A percentile compares a stretch with the other conserved stretches of the same genome.
phyloP scores from a whole-genome alignment of 37 sponge, comb jelly and placozoan genomes.

The Bolinopsis microptera region DNA sequence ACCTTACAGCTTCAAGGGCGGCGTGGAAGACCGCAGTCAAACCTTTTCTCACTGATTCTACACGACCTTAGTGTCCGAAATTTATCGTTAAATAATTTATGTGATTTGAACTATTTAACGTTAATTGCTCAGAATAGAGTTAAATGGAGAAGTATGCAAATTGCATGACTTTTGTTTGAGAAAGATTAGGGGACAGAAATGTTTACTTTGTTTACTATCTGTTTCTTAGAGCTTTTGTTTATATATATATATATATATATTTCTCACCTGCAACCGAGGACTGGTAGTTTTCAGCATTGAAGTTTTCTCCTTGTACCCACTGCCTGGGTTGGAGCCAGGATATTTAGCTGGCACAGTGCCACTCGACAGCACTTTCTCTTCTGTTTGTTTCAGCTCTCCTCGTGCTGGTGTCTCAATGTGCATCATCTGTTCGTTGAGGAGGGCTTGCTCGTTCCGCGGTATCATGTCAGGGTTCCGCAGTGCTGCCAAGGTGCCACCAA shows the following conservation, averaged over 20 bases:
- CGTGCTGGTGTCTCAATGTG: background rate
- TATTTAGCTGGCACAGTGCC: slow-evolving; percentile 49
- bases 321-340: background rate
- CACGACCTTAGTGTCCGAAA: too few relatives aligned
- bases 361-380: slow-evolving; percentile 50
- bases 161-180: too few relatives aligned
- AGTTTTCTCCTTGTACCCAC: background rate
- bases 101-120: too few relatives aligned
- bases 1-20: too few relatives aligned
- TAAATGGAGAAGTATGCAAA: too few relatives aligned
- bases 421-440: background rate
- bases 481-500: background rate
- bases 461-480: background rate
- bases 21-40: too few relatives aligned
- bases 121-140: too few relatives aligned
- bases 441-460: background rate
- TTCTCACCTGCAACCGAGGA: slow-evolving; percentile 17
- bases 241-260: background rate
- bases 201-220: too few relatives aligned
- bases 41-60: too few relatives aligned
- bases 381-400: slow-evolving; percentile 36
- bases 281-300: slow-evolving; percentile 63
- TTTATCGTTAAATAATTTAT: too few relatives aligned
- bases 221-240: too few relatives aligned
- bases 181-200: too few relatives aligned